phyloP scores from a whole-genome alignment of 1,140 invertebrate genomes.

The Caenorhabditis inopinata region DNA sequence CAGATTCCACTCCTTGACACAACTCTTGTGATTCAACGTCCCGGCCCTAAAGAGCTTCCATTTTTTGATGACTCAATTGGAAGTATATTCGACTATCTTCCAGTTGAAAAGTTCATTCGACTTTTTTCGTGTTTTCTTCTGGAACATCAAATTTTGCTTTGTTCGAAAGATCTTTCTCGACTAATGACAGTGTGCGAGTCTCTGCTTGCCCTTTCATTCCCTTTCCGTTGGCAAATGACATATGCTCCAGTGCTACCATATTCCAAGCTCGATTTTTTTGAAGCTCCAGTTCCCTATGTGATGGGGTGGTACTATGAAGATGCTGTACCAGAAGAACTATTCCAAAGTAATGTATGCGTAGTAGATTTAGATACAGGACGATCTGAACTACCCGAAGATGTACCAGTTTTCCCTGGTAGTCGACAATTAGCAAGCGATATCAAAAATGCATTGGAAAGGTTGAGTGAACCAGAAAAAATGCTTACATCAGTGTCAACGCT shows the following conservation, averaged over 20 bases:
- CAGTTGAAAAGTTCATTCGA: conserved; percentile 83
- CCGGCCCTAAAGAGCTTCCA: conserved; percentile 77
- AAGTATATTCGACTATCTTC: conserved; percentile 72
- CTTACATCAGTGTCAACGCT: background rate
- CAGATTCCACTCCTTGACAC: conserved; percentile 47
- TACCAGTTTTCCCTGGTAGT: conserved; percentile 86
- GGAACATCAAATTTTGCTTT: conserved; percentile 92
- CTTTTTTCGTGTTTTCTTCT: conserved; percentile 91
- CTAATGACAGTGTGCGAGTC: conserved; percentile 95
- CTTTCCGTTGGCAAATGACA: conserved; percentile 95
- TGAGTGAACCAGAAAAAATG: background rate
- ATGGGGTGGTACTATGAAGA: conserved; percentile 77
- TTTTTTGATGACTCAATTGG: conserved; percentile 88
- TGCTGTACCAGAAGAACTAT: conserved; percentile 71
- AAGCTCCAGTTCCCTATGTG: conserved; percentile 94
- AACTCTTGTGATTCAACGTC: conserved; percentile 55
- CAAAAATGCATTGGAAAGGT: conserved; percentile 68
- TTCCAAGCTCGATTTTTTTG: conserved; percentile 90
- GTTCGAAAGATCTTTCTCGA: conserved; percentile 79
- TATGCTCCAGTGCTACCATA: conserved; percentile 97
- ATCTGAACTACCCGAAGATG: conserved; percentile 89
- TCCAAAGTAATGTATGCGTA: conserved; percentile 82
- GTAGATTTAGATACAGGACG: conserved; percentile 90
- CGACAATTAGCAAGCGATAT: conserved; percentile 73
- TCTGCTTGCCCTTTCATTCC: conserved; percentile 83